Conservation (phyloP, 2,797 vertebrate genomes). For the Champsocephalus esox region DNA sequence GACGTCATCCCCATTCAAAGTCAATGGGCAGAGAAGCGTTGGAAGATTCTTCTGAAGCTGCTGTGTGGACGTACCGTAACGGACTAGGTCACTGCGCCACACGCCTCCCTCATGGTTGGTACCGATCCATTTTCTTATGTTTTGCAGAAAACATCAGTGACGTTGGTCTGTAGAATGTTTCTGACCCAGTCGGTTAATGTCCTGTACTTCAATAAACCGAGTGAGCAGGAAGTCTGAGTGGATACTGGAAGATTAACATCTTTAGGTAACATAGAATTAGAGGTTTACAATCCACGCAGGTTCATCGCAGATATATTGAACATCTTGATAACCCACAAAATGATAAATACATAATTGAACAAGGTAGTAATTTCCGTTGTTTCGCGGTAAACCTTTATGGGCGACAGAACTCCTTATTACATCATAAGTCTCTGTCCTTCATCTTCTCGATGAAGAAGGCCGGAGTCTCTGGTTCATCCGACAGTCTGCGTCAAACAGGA, state of each 20-base stretch:
- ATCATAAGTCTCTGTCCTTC: not conserved
- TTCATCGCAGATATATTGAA: conserved; percentile 5
- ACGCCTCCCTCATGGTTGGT: no score
- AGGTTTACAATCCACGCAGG: conserved; percentile 7
- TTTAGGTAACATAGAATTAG: not conserved
- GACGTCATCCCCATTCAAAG: no score
- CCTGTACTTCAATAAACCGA: conserved; percentile 6
- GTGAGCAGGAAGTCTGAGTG: not conserved
- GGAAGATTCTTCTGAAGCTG: no score
- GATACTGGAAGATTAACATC: not conserved
- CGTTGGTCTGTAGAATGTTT: conserved; percentile 5
- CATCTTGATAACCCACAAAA: conserved; percentile 23
- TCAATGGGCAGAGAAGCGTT: no score
- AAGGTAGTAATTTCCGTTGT: conserved; percentile 65
- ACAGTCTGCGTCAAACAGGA: conserved; percentile 46
- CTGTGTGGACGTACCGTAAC: no score
- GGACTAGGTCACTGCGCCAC: no score
- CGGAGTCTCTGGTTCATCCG: conserved; percentile 47
- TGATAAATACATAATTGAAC: conserved; percentile 38
- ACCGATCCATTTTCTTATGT: no score
- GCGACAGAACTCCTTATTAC: conserved; percentile 1
- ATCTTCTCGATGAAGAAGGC: not conserved
- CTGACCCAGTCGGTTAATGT: not conserved
- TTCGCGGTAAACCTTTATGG: conserved; percentile 53
- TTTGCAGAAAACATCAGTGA: no score